Conservation (phyloP, 2,888 invertebrate genomes). For the Arrhopalites spinosus region DNA sequence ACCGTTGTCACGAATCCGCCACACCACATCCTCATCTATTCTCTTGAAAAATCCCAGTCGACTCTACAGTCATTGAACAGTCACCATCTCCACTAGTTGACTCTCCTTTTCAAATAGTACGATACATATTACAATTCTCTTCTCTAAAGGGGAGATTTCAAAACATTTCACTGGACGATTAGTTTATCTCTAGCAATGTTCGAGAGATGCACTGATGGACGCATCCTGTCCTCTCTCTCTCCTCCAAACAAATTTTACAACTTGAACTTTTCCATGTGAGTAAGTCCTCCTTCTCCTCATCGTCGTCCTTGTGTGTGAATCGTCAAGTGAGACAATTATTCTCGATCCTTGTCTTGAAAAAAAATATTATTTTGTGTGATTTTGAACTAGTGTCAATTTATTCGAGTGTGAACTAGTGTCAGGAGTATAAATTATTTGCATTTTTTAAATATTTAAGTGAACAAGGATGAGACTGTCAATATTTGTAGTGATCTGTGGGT, state of each 20-base stretch:
- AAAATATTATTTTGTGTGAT: not conserved
- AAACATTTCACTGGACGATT: too few relatives aligned
- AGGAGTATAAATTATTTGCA: not conserved
- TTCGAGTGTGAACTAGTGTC: not conserved
- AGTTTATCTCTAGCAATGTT: too few relatives aligned
- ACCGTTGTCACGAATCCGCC: too few relatives aligned
- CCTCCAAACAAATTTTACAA: not conserved
- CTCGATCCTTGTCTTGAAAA: too few relatives aligned
- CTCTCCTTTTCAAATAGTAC: not conserved
- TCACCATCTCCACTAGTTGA: not conserved
- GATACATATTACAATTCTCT: not conserved
- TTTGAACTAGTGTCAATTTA: too few relatives aligned
- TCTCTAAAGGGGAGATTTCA: too few relatives aligned
- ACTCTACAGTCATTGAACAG: not conserved
- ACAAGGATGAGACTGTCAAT: too few relatives aligned
- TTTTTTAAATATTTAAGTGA: not conserved
- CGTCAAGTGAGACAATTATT: not conserved
- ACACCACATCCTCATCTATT: too few relatives aligned
- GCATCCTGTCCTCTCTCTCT: constrained; percentile 27
- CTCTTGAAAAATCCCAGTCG: too few relatives aligned
- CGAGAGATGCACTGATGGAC: constrained; percentile 21
- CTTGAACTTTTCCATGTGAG: constrained; percentile 2
- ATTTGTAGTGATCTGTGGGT: too few relatives aligned
- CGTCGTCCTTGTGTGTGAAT: too few relatives aligned
- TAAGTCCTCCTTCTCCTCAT: not conserved